A percentile compares a stretch with the other conserved stretches of the same genome.
Conservation (phyloP, 2,797 vertebrate genomes). For the Heteromormyrus szaboi region DNA sequence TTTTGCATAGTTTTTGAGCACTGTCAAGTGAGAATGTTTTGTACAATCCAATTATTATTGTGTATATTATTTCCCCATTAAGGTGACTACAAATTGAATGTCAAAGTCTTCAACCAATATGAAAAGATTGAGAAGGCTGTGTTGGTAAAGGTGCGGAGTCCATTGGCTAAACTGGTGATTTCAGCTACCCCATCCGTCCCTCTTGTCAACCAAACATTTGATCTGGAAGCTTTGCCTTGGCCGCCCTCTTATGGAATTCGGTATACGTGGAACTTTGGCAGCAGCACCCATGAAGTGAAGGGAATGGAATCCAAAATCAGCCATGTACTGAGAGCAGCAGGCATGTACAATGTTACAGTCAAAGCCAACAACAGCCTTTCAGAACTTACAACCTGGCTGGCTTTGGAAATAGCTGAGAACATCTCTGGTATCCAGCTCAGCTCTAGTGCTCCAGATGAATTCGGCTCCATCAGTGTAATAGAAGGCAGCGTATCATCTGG, state of each 20-base stretch:
- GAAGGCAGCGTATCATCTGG: slow-evolving; percentile 49
- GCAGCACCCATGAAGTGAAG: slow-evolving; percentile 40
- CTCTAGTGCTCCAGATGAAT: slow-evolving; percentile 48
- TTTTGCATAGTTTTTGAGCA: not conserved
- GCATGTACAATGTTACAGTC: slow-evolving; percentile 59
- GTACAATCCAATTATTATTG: not conserved
- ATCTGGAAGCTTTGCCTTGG: slow-evolving; percentile 47
- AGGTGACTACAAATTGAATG: slow-evolving; percentile 59
- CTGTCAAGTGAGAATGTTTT: not conserved
- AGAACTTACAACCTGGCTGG: slow-evolving; percentile 38
- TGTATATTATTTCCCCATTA: slow-evolving; percentile 25
- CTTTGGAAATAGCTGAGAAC: slow-evolving; percentile 51
- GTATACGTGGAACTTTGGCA: slow-evolving; percentile 63
- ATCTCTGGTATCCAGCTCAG: slow-evolving; percentile 54
- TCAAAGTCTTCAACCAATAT: slow-evolving; percentile 50
- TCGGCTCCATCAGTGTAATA: slow-evolving; percentile 45
- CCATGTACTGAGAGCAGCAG: slow-evolving; percentile 46
- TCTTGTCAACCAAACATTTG: slow-evolving; percentile 41
- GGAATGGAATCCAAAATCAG: slow-evolving; percentile 32
- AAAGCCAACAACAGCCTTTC: slow-evolving; percentile 52
- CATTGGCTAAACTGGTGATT: slow-evolving; percentile 47
- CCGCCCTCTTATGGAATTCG: slow-evolving; percentile 41
- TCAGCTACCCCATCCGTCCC: slow-evolving; percentile 35
- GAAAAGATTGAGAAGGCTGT: slow-evolving; percentile 33
- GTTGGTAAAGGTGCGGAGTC: slow-evolving; percentile 42